Percentiles rank a stretch among this genome's conserved stretches.
Evolutionary conservation across 2,113 vertebrate genomes (phyloP).

Genomic region (Sula dactylatra): DNA sequence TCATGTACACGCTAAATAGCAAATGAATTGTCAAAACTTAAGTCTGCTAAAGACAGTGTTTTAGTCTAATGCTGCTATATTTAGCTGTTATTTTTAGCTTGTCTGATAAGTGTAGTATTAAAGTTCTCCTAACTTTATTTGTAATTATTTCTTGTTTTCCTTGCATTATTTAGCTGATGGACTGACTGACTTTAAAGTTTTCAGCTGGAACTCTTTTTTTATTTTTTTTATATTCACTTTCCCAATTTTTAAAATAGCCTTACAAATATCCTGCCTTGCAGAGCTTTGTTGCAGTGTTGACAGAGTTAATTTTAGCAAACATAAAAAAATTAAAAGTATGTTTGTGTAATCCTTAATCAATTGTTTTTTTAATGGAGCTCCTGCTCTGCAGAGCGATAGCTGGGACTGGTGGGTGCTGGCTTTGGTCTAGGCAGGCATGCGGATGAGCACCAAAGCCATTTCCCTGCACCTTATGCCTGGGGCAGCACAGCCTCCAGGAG

Average conservation of each 20-base stretch:
- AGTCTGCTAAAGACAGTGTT: background rate
- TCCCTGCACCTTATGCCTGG: background rate
- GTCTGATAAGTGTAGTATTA: background rate
- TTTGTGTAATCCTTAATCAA: background rate
- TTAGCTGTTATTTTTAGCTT: background rate
- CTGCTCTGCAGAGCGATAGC: background rate
- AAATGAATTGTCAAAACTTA: background rate
- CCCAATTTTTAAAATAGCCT: background rate
- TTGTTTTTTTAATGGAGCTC: background rate
- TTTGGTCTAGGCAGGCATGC: background rate
- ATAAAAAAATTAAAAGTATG: background rate
- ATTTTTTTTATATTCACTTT: background rate
- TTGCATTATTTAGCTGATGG: background rate
- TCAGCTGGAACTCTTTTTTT: background rate
- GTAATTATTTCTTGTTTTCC: background rate
- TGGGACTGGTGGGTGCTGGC: background rate
- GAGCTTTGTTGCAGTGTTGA: background rate
- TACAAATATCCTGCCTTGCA: background rate
- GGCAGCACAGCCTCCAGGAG: background rate
- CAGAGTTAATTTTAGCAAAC: constrained; percentile 5
- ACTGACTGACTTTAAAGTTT: background rate
- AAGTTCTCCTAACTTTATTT: background rate
- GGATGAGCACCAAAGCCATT: background rate
- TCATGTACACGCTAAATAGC: background rate
- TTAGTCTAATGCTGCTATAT: background rate